Percentiles rank a stretch among this genome's conserved stretches.
Evolutionary conservation across 2,113 vertebrate genomes (phyloP).

Genomic region (Tychaedon coryphoeus): DNA sequence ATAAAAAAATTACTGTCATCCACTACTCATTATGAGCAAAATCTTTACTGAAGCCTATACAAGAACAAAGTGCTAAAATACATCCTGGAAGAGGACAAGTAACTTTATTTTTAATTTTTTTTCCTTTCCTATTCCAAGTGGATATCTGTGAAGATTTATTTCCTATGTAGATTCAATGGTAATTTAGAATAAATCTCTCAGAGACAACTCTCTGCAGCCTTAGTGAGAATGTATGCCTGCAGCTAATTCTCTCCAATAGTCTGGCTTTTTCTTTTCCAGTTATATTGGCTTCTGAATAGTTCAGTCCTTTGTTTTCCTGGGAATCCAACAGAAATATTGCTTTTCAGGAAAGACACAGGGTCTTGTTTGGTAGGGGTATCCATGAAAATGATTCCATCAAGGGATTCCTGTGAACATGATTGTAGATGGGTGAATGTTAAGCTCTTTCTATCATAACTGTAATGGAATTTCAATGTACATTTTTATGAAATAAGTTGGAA

Average conservation of each 20-base stretch:
- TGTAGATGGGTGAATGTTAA: neutral
- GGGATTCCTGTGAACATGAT: neutral
- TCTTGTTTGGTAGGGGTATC: neutral
- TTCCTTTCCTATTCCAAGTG: neutral
- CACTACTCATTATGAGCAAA: neutral
- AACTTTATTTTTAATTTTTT: neutral
- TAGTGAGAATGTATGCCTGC: conserved; percentile 20
- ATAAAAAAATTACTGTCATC: neutral
- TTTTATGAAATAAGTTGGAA: neutral
- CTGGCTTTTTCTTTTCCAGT: conserved; percentile 11
- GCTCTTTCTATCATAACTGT: neutral
- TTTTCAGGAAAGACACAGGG: neutral
- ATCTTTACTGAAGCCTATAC: neutral
- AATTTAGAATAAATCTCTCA: conserved; percentile 33
- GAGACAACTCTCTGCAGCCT: neutral
- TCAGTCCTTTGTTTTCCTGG: neutral
- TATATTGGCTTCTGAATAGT: conserved; percentile 1
- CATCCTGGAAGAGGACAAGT: neutral
- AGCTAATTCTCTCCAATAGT: conserved; percentile 31
- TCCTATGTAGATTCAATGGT: neutral
- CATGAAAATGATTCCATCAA: neutral
- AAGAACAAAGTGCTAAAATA: neutral
- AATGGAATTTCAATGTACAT: neutral
- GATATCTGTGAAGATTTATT: conserved; percentile 32
- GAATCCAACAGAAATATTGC: neutral